These are phyloP conservation scores for Oreohelix idahoensis DNA, from an alignment of 1,140 invertebrate species.

Conservation along the genomic window DNA sequence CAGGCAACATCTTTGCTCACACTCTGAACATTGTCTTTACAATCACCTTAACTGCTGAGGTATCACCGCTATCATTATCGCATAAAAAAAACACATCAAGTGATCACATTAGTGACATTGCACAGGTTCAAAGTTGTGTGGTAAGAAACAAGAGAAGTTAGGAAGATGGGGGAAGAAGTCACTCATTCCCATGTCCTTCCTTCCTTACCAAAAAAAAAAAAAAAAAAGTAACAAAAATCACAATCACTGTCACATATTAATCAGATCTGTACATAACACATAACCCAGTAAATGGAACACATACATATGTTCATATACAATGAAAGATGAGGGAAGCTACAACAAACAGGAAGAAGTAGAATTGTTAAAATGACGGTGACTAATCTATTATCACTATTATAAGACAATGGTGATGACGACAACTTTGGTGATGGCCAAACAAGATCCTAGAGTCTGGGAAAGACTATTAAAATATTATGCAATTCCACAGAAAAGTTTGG, in stretches of 20 bases:
- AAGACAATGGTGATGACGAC: not conserved
- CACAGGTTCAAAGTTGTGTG: not conserved
- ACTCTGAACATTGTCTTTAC: too few relatives aligned
- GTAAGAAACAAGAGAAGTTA: not conserved
- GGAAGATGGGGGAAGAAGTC: not conserved
- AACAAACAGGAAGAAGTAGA: not conserved
- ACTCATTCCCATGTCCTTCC: not conserved
- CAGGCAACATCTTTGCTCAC: too few relatives aligned
- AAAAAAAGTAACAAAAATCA: not conserved
- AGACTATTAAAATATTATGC: not conserved
- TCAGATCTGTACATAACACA: not conserved
- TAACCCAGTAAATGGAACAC: not conserved
- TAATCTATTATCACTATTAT: not conserved
- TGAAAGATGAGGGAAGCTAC: not conserved
- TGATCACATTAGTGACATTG: slow-evolving; percentile 2
- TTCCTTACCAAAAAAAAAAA: not conserved
- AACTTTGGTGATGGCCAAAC: not conserved
- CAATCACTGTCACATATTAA: not conserved
- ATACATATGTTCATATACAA: not conserved
- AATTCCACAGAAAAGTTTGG: not conserved
- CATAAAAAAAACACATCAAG: not conserved
- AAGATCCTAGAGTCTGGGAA: not conserved
- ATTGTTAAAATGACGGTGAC: not conserved
- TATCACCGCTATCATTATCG: not conserved
- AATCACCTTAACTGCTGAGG: not conserved